Base-by-base conservation (phyloP, 2,113 vertebrate genomes). In the Quiscalus mexicanus region DNA sequence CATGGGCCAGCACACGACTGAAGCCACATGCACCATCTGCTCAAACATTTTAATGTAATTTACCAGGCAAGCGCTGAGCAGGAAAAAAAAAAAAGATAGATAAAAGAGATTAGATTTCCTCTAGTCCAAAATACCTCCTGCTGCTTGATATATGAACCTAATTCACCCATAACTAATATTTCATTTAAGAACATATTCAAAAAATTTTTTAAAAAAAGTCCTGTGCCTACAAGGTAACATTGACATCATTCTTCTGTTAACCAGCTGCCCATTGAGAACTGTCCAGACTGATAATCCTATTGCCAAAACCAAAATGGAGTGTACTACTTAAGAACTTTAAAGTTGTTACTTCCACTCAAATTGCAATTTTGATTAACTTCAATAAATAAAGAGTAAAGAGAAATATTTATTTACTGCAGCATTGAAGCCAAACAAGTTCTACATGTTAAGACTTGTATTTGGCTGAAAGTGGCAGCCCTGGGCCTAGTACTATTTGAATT, bases 1-100 rank as follows among this genome's bases (percentile, higher is more conserved):
- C 88, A 96, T 65, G 84, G 93, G 69, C 45, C 50, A 11, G 94
- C 92, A 91, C 84, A 88, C 22, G 42, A 82, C 41, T 82, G 73
- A 89, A 87, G 85, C 91, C 95, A 85, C 86, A 85, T 70, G 92
- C 60, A 94, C 95, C 95, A 97, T 93, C 96, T 98, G 94, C 93
- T 97, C 65, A 45, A 90, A 55, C 39, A 60, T 89, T 95, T 97
- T 96, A 96, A 90, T 95, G 68, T 49, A 80, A 95, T 95, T 95
- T 95, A 95, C 60, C 82, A 96, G 77, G 60, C 78, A 96, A 77
- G 42, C 89, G 69, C 80, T 77, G 49, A 94, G 92, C 28, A 65
- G 60, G n/a, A 81, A 81, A 84, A 75, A 79, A 84, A 84, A 18
- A 52, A 9, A 11, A 16, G 0, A 50, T 60, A 68, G 82, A 76